Evolutionary conservation across 2,888 invertebrate genomes (phyloP).

Genomic region (Conomelus anceps): DNA sequence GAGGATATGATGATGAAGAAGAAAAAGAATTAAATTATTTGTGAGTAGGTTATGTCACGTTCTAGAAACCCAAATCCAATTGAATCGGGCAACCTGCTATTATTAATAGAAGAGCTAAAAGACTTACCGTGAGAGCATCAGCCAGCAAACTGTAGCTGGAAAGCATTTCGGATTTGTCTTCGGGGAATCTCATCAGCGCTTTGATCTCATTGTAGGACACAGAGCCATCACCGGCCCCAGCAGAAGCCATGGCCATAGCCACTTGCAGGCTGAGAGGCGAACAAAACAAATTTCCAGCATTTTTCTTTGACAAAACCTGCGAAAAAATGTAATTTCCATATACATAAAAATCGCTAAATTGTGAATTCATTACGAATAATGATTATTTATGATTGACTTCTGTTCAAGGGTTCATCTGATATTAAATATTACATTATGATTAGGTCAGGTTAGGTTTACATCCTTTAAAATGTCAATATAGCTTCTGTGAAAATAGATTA

Average conservation of each 20-base stretch:
- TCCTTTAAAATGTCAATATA: no score
- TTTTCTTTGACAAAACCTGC: background rate
- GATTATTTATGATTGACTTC: no score
- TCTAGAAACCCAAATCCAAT: no score
- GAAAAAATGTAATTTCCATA: background rate
- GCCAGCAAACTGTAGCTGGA: conserved; percentile 31
- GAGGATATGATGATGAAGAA: no score
- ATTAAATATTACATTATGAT: no score
- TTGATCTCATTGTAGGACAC: conserved; percentile 30
- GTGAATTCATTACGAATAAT: no score
- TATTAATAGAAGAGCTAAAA: background rate
- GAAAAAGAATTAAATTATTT: no score
- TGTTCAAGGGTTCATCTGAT: no score
- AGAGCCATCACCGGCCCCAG: conserved; percentile 32
- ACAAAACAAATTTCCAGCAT: conserved; percentile 38
- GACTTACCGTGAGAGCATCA: conserved; percentile 29
- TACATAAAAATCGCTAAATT: background rate
- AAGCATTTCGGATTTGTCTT: conserved; percentile 25
- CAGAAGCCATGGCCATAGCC: conserved; percentile 42
- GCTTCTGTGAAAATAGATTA: no score
- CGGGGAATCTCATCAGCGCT: conserved; percentile 24
- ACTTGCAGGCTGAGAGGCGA: conserved; percentile 49
- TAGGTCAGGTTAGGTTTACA: no score
- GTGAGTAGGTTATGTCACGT: no score
- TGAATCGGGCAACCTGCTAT: no score